Evolutionary conservation across 2,113 vertebrate genomes (phyloP).

Genomic region (Siniperca knerii): DNA sequence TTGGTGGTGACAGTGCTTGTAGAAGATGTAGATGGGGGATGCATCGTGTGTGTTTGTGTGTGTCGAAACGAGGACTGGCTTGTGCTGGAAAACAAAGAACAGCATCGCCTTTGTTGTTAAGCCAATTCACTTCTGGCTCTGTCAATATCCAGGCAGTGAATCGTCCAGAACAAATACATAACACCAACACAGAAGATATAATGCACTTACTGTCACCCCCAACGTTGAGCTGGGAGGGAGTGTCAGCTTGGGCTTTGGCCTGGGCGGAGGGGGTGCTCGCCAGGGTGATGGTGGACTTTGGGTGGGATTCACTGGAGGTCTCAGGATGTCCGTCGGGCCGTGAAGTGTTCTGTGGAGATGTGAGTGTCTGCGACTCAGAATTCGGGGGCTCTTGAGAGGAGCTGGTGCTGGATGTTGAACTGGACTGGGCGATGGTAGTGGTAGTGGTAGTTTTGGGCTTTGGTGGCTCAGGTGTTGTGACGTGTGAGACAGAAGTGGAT

Average conservation of each 20-base stretch:
- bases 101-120: conserved; percentile 64
- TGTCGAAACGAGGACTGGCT: conserved; percentile 46
- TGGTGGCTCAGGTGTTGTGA: neutral
- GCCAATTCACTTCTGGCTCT: conserved; percentile 47
- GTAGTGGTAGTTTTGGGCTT: too few relatives aligned
- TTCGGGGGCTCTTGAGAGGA: neutral
- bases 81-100: conserved; percentile 75
- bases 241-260: conserved; percentile 54
- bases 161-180: conserved; percentile 23
- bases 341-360: conserved; percentile 59
- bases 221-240: conserved; percentile 79
- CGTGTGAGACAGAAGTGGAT: neutral
- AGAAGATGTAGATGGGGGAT: conserved; percentile 40
- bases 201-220: conserved; percentile 75
- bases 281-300: neutral
- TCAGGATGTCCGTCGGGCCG: conserved; percentile 12
- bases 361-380: conserved; percentile 39
- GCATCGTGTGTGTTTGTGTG: conserved; percentile 28
- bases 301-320: neutral
- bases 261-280: conserved; percentile 61
- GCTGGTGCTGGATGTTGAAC: conserved; percentile 5
- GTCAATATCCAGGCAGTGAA: conserved; percentile 57
- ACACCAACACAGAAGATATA: conserved; percentile 35
- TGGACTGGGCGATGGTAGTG: neutral
- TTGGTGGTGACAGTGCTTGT: conserved; percentile 74